A percentile compares a stretch with the other conserved stretches of the same genome.
Evolutionary conservation across 2,888 invertebrate species (phyloP).

Genomic region (Scaeva pyrastri): DNA sequence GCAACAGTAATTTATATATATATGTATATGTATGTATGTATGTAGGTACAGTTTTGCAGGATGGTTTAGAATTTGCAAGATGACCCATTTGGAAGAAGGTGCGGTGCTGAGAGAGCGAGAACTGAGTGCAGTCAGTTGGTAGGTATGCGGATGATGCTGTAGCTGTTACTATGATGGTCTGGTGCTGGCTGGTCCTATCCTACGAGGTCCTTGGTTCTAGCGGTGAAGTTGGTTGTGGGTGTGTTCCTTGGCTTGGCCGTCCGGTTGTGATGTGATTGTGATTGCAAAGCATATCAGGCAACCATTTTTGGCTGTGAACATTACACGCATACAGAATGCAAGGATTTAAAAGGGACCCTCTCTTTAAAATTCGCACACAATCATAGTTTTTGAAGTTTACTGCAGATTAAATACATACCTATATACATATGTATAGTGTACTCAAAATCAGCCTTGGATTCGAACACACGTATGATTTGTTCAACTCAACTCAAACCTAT

Average conservation of each 20-base stretch:
- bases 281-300: constrained; percentile 29
- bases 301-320: constrained; percentile 14
- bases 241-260: background rate
- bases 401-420: constrained; percentile 14
- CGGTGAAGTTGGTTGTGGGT: background rate
- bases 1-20: background rate
- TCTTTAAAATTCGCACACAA: background rate
- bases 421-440: too few species aligned
- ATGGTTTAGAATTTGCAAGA: constrained; percentile 60
- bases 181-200: too few species aligned
- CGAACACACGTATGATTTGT: constrained; percentile 41
- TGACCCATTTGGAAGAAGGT: constrained; percentile 49
- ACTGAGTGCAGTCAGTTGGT: background rate
- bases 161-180: background rate
- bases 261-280: constrained; percentile 36
- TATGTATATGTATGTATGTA: too few species aligned
- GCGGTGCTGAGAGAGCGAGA: background rate
- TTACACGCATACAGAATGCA: constrained; percentile 13
- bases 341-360: constrained; percentile 12
- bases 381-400: background rate
- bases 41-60: constrained; percentile 53
- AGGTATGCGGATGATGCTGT: background rate
- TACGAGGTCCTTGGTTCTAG: too few species aligned
- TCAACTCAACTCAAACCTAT: background rate
- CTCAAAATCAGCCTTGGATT: constrained; percentile 3